Base-by-base conservation (phyloP, 1,140 invertebrate genomes). In the Teleogryllus occipitalis region DNA sequence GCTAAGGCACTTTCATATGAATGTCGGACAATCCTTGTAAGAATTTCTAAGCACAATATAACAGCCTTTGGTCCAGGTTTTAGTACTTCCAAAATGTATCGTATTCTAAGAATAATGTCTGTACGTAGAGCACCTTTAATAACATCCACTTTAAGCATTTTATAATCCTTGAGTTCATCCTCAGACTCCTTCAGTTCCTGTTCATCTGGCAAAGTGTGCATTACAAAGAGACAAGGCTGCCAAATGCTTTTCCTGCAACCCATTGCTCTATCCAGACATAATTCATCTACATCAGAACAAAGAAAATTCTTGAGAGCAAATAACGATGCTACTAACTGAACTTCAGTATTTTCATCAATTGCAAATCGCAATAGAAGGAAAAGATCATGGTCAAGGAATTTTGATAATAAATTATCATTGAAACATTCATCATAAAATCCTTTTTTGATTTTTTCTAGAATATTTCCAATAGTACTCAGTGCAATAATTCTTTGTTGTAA, bases 281-380 rank as follows among this genome's bases (percentile, higher is more conserved):
- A 79, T 87, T 96, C 95, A 86, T 97, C 95, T 46, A 91, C 88
- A 84, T 92, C 90, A 81, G 91, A 93, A 79, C 91, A 93, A 14
- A 95, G 84, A 22, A 97, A 87, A 83, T 91, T 90, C 83, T 91
- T 89, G 65, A 97, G 85, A 8, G 92, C 92, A 86, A 90, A 89
- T 12, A 96, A 86, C 12, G 93, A 88, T 15, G 94, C 90, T 81
- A 91, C 92, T 12, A 97, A 85, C 47, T 95, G 88, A 15, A 90
- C 88, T 0, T 91, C 85, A n/a, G 93, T 91, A 82, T 91, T 91
- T 83, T 97, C 94, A 87, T 98, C 96, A 46, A 97, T 84, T 10
- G 94, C 93, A 87, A 94, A 95, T 82, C 96, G 89, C 74, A 97
- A 82, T 0, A 97, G 84, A 83, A 97, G 91, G 81, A 96, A 91